phyloP scores from a whole-genome alignment of 1,140 invertebrate species.

The Gyrodactylus salaris region DNA sequence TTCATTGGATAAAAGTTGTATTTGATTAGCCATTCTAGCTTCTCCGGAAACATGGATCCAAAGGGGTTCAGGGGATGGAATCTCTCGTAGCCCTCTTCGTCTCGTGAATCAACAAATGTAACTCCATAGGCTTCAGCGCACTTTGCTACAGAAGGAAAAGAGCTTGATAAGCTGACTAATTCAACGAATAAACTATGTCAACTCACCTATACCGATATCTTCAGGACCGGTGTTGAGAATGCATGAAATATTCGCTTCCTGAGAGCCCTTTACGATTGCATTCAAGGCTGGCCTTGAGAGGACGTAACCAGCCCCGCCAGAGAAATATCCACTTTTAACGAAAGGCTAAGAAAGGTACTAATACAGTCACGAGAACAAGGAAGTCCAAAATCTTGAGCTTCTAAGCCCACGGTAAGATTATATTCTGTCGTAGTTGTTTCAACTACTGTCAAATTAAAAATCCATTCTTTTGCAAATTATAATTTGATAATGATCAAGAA shows the following conservation, averaged over 20 bases:
- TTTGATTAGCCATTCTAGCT: neutral
- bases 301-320: neutral
- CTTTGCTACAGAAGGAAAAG: too few species aligned
- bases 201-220: neutral
- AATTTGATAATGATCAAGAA: too few species aligned
- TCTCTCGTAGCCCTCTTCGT: neutral
- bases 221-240: neutral
- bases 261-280: neutral
- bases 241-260: neutral
- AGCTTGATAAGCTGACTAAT: too few species aligned
- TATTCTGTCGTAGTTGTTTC: too few species aligned
- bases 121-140: neutral
- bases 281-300: neutral
- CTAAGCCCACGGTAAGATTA: too few species aligned
- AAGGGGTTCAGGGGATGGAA: neutral
- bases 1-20: neutral
- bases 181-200: too few species aligned
- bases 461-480: too few species aligned
- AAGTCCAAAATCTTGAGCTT: too few species aligned
- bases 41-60: neutral
- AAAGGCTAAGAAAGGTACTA: too few species aligned
- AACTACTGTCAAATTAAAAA: too few species aligned
- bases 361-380: too few species aligned
- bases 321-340: neutral
- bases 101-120: neutral